Evolutionary conservation across 2,888 invertebrate genomes (phyloP).

Genomic region (Cephus sareptanus): DNA sequence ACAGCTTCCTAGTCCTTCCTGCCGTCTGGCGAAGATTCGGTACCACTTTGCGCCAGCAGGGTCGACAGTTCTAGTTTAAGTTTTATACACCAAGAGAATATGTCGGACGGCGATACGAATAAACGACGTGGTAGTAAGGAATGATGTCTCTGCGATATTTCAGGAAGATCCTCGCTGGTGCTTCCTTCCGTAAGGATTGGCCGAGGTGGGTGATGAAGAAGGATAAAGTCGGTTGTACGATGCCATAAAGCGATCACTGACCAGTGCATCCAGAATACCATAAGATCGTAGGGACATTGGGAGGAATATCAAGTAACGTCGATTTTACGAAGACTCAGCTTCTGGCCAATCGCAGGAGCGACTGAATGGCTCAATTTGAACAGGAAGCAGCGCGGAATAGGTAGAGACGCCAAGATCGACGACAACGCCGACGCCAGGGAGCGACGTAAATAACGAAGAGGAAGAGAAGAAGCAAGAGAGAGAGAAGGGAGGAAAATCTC

Average conservation of each 20-base stretch:
- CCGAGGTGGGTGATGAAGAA: neutral
- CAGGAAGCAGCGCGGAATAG: neutral
- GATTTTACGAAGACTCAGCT: neutral
- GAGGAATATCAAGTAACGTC: neutral
- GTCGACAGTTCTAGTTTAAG: conserved; percentile 7
- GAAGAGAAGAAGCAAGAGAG: neutral
- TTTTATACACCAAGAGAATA: conserved; percentile 36
- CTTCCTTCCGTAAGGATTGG: neutral
- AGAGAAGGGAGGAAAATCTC: neutral
- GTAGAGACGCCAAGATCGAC: neutral
- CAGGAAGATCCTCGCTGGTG: conserved; percentile 21
- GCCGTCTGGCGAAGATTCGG: neutral
- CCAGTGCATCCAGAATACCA: conserved; percentile 13
- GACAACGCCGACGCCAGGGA: neutral
- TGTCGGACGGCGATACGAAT: conserved; percentile 33
- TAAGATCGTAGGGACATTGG: neutral
- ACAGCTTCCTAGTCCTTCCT: conserved; percentile 3
- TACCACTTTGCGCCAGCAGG: neutral
- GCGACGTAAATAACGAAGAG: neutral
- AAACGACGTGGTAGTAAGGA: conserved; percentile 40
- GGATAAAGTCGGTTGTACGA: conserved; percentile 5
- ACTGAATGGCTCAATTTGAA: neutral
- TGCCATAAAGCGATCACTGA: conserved; percentile 25
- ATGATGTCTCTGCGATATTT: conserved; percentile 52
- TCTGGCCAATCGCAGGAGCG: neutral